Evolutionary conservation across 1,140 invertebrate species (phyloP).

Genomic region (Argopecten irradians): DNA sequence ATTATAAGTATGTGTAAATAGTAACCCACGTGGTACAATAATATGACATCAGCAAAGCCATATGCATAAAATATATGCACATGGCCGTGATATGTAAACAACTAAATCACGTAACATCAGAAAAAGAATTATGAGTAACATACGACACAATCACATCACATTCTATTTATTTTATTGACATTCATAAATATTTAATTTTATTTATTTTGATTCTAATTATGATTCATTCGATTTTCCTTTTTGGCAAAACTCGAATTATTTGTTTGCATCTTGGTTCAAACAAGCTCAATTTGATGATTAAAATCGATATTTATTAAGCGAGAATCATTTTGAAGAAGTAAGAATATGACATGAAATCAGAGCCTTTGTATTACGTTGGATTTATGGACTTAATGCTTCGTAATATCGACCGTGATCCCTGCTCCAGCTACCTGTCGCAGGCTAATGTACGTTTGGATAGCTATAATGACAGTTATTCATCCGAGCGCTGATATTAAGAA

Average conservation of each 20-base stretch:
- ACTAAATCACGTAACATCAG: no score
- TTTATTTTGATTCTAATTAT: no score
- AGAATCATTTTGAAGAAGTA: neutral
- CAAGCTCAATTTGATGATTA: neutral
- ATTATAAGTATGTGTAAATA: no score
- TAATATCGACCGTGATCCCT: neutral
- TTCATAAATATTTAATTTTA: no score
- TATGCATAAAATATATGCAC: no score
- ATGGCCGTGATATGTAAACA: no score
- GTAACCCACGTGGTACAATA: no score
- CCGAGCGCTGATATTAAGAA: neutral
- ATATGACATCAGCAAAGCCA: no score
- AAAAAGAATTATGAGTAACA: no score
- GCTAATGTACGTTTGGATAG: conserved; percentile 21
- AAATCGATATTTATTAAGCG: neutral
- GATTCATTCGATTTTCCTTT: no score
- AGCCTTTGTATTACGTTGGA: neutral
- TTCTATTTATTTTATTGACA: no score
- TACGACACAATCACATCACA: no score
- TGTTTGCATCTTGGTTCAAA: neutral
- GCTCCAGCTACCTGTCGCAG: neutral
- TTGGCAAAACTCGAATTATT: neutral
- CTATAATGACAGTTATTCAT: conserved; percentile 12
- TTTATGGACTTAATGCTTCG: conserved; percentile 1
- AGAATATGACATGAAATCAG: conserved; percentile 11